These are phyloP conservation scores for Sebastes hopkinsi DNA, from an alignment of 2,797 vertebrate genomes.

Conservation along the genomic window DNA sequence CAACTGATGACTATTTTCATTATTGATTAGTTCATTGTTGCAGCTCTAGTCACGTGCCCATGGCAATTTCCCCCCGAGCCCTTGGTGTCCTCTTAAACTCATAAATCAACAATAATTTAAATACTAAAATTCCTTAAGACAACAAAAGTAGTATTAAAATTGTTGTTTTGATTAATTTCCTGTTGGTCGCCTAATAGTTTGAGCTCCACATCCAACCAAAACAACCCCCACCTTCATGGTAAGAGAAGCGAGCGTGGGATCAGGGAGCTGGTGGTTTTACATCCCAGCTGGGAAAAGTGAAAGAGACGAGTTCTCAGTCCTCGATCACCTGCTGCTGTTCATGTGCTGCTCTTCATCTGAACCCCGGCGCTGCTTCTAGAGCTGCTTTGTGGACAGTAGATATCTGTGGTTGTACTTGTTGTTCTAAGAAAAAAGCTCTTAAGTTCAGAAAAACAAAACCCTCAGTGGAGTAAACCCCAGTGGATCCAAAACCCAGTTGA, in stretches of 20 bases:
- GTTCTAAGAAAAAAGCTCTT: background rate
- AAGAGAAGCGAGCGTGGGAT: background rate
- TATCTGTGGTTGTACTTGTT: background rate
- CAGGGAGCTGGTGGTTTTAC: slow-evolving; percentile 3
- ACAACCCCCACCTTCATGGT: background rate
- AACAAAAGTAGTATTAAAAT: background rate
- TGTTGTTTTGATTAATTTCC: background rate
- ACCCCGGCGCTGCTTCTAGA: background rate
- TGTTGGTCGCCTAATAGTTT: background rate
- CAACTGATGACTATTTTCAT: no score
- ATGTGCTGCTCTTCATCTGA: background rate
- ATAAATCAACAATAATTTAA: background rate
- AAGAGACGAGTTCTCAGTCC: slow-evolving; percentile 6
- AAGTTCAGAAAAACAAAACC: background rate
- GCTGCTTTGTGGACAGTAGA: background rate
- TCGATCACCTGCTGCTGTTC: slow-evolving; percentile 50
- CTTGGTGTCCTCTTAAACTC: background rate
- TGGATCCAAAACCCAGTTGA: background rate
- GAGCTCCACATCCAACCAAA: background rate
- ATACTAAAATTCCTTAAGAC: background rate
- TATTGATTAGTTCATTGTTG: no score
- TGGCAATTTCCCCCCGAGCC: background rate
- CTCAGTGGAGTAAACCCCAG: background rate
- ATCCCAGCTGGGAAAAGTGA: slow-evolving; percentile 42
- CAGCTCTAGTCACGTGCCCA: no score